phyloP scores from a whole-genome alignment of 2,797 vertebrate genomes.

The Crossoptilon crossoptilon region DNA sequence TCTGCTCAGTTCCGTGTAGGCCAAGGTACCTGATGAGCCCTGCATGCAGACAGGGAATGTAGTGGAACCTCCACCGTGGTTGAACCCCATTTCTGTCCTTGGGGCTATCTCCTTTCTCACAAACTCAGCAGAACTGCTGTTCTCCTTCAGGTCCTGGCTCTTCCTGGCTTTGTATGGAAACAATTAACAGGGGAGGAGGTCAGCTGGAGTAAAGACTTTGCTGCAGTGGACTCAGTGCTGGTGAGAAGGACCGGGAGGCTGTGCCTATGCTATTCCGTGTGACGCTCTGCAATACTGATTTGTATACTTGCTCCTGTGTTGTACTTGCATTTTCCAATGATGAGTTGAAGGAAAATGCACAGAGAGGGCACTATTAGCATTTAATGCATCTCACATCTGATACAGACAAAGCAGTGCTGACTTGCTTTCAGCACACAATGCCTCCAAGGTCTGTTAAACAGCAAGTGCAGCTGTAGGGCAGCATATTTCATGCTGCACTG shows the following conservation, averaged over 20 bases:
- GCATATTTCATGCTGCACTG: background rate
- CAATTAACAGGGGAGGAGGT: conserved; percentile 94
- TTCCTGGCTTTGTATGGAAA: conserved; percentile 97
- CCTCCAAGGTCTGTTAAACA: background rate
- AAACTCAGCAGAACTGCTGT: background rate
- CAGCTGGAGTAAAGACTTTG: conserved; percentile 96
- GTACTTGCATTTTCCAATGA: background rate
- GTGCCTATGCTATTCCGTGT: background rate
- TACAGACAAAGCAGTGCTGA: background rate
- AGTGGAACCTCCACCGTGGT: background rate
- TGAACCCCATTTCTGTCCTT: background rate
- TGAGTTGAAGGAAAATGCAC: background rate
- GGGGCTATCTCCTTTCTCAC: background rate
- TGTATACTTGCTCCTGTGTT: background rate
- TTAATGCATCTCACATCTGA: background rate
- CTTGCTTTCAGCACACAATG: background rate
- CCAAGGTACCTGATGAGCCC: background rate
- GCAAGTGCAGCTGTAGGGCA: background rate
- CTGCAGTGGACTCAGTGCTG: conserved; percentile 94
- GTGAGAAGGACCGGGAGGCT: conserved; percentile 77
- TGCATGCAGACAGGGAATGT: background rate
- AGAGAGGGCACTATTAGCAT: background rate
- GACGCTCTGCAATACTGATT: background rate
- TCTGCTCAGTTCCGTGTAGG: background rate
- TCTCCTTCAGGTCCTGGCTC: conserved; percentile 88